Percentiles rank a stretch among this genome's conserved stretches.
These are phyloP conservation scores for Polyommatus iphigenia DNA, from an alignment of 2,888 invertebrate species.

Conservation along the genomic window DNA sequence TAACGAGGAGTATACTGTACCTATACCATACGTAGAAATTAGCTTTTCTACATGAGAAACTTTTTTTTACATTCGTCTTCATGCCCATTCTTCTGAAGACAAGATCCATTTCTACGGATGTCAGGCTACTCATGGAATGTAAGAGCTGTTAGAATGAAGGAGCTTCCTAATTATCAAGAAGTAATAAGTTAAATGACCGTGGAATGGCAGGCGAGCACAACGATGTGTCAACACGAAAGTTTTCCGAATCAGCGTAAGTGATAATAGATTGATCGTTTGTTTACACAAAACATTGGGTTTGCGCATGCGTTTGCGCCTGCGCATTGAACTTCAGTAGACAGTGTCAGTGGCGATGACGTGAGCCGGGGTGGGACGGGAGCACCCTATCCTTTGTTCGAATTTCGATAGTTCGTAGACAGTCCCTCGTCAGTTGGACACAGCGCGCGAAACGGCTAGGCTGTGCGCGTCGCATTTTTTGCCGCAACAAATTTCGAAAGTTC, in stretches of 20 bases:
- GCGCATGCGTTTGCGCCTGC: constrained; percentile 22
- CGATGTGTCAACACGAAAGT: neutral
- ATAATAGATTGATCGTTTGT: constrained; percentile 17
- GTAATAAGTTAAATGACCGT: neutral
- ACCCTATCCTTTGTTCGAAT: constrained; percentile 17
- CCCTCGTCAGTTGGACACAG: constrained; percentile 49
- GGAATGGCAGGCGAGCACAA: neutral
- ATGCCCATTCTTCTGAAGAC: neutral
- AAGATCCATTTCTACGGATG: neutral
- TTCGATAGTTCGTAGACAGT: neutral
- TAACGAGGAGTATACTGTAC: too few species aligned
- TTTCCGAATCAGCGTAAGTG: constrained; percentile 3
- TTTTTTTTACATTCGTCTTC: neutral
- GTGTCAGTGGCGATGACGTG: neutral
- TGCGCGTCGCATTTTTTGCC: constrained; percentile 52
- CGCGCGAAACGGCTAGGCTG: constrained; percentile 59
- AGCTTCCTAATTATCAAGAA: neutral
- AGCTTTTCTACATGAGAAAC: too few species aligned
- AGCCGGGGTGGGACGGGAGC: neutral
- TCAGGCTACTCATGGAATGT: neutral
- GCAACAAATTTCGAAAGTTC: constrained; percentile 47
- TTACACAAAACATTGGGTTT: constrained; percentile 6
- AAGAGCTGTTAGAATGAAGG: neutral
- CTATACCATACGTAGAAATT: too few species aligned
- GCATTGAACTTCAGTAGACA: constrained; percentile 7